Evolutionary conservation across 2,113 vertebrate genomes (phyloP), one percentile per base, ranked within the genome.

Genomic region (Aspiorhynchus laticeps): DNA sequence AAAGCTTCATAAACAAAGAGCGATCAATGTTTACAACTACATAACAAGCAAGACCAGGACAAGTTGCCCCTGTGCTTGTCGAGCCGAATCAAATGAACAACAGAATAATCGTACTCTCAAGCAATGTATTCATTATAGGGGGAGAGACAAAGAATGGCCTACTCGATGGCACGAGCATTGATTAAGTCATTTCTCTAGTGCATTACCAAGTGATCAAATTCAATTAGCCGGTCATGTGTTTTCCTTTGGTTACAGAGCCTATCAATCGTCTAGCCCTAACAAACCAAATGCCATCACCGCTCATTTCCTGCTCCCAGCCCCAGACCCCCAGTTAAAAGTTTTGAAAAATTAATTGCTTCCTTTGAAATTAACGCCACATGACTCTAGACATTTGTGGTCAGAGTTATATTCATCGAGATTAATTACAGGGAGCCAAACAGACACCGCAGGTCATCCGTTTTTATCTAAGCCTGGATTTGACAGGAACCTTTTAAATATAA

Each of bases 141-240:
- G 51, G 56, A 69, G 63, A 51, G 8, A 4, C 21, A 63, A 56
- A 53, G 24, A 73, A 83, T 59, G 65, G 56, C 87, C 86, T 80
- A 90, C 38, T 79, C 79, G 21, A 81, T 59, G 71, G 87, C 84
- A 87, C 90, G 83, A 71, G 48, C 89, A 93, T 93, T 90, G 92
- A 94, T 93, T 91, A 87, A 71, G 46, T 79, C 87, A 76, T 90
- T 90, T 90, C 92, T 88, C 81, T 89, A 83, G 83, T 88, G 91
- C 90, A 92, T 90, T 91, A 93, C 82, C 88, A 91, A 93, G 93
- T 92, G 91, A 93, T 93, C 91, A 93, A 90, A 93, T 95, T 91
- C 90, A 94, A 94, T 94, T 92, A 93, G 91, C 76, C 41, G 89
- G 87, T 90, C 90, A 90, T 90, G 90, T 84, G 90, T 84, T 93